Conservation (phyloP, 2,113 vertebrate species). For the Phyllopteryx taeniolatus region DNA sequence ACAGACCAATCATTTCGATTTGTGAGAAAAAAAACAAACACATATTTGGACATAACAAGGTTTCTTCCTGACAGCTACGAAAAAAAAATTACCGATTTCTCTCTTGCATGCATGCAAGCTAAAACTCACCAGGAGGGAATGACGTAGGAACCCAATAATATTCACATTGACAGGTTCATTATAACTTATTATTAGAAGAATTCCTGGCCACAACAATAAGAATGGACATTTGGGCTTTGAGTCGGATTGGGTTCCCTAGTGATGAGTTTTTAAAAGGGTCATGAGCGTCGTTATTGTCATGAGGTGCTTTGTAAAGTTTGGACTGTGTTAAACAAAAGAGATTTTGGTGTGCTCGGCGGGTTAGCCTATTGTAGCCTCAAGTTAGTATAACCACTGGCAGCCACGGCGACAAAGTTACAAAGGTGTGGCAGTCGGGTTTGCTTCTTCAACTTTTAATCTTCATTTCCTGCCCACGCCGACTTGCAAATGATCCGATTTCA, state of each 20-base stretch:
- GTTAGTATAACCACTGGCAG: not conserved
- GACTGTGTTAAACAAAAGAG: not conserved
- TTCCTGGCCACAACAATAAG: not conserved
- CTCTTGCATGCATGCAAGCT: not conserved
- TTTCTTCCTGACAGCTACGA: too few species aligned
- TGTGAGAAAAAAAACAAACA: too few species aligned
- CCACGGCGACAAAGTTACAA: not conserved
- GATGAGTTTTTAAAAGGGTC: not conserved
- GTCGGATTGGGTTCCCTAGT: not conserved
- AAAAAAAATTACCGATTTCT: too few species aligned
- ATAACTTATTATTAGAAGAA: not conserved
- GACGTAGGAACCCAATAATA: too few species aligned
- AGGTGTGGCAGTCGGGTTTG: not conserved
- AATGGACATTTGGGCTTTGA: too few species aligned
- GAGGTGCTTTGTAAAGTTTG: not conserved
- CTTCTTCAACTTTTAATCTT: not conserved
- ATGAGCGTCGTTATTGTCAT: not conserved
- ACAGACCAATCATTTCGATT: too few species aligned
- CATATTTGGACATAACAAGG: too few species aligned
- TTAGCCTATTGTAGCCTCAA: not conserved
- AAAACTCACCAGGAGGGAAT: not conserved
- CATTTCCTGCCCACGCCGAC: not conserved
- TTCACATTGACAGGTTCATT: not conserved
- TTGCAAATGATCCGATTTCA: slow-evolving; percentile 2
- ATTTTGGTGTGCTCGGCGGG: not conserved